Base-by-base conservation (phyloP, 2,888 invertebrate genomes). In the Amphipyra berbera region DNA sequence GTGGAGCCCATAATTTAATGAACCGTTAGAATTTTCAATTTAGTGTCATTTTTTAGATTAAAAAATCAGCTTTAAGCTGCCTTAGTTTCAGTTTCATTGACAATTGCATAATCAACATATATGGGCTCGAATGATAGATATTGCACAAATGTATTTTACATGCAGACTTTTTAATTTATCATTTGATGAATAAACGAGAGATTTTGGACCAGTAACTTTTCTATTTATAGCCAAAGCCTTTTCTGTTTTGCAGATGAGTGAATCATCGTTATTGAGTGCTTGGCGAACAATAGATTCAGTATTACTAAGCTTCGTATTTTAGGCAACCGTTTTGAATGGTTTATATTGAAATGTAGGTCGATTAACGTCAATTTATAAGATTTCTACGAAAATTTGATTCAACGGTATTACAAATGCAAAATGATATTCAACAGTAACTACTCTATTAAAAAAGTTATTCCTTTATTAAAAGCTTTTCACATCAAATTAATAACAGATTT, bases 181-280 rank as follows among this genome's bases (percentile, higher is more conserved):
- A 27, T n/a, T 9, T 14, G 30, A 40, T 42, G 8, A 63, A 42
- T 62, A 27, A 12, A 4, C 41, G 38, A 15, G 55, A 7, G 6
- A 15, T 49, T 40, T 10, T 33, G 6, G 14, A 15, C 5, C 38
- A 10, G 27, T 3, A 33, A 9, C 21, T 27, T 40, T 10, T 14
- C 49, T 41, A 47, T 44, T 30, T 44, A 21, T 47, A 57, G 35
- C 8, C 0, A 33, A 13, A 35, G 13, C 15, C 3, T 40, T 15
- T 58, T 49, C 35, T 14, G 45, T 54, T 42, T 50, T 54, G 12
- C n/a, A 35, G 35, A 40, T 35, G 6, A 13, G 14, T 68, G 68
- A 73, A 46, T 68, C 67, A 66, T 49, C 37, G 37, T 37, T 53
- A 57, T 72, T 53, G 59, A 58, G 42, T 57, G 42, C 49, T 30